phyloP scores from a whole-genome alignment of 2,797 vertebrate genomes.

The Mastacembelus armatus region DNA sequence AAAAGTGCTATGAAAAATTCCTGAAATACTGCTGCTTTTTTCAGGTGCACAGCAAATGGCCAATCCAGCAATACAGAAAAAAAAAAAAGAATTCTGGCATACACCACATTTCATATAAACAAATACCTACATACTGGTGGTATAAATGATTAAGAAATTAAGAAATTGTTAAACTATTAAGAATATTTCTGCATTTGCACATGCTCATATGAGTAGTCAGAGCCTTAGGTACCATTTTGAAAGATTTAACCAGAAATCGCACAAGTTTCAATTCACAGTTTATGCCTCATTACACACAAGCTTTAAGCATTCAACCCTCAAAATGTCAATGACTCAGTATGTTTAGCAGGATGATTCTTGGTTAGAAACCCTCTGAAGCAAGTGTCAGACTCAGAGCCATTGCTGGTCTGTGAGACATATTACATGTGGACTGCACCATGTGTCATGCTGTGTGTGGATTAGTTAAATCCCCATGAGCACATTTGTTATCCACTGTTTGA shows the following conservation, averaged over 20 bases:
- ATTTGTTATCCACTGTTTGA: slow-evolving; percentile 44
- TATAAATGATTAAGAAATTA: slow-evolving; percentile 9
- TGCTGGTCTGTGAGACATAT: slow-evolving; percentile 23
- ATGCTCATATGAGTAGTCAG: slow-evolving; percentile 2
- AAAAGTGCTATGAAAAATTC: slow-evolving; percentile 9
- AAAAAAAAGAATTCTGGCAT: slow-evolving; percentile 4
- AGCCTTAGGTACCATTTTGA: slow-evolving; percentile 3
- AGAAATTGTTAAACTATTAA: not conserved
- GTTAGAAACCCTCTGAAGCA: slow-evolving; percentile 31
- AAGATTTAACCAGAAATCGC: slow-evolving; percentile 4
- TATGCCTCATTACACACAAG: slow-evolving; percentile 26
- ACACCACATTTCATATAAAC: slow-evolving; percentile 14
- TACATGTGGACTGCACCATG: slow-evolving; percentile 39
- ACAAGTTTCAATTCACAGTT: slow-evolving; percentile 16
- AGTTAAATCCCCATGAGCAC: slow-evolving; percentile 39
- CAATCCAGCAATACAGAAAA: not conserved
- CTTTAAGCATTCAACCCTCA: slow-evolving; percentile 29
- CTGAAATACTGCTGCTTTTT: no score
- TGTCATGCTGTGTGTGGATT: slow-evolving; percentile 44
- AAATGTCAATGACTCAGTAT: slow-evolving; percentile 36
- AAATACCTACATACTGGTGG: slow-evolving; percentile 2
- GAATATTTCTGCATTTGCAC: not conserved
- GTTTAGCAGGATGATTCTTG: slow-evolving; percentile 24
- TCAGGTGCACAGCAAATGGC: not conserved
- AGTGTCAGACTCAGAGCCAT: slow-evolving; percentile 8